Base-by-base conservation (phyloP, 2,113 vertebrate genomes). In the Sylvicapra grimmia region DNA sequence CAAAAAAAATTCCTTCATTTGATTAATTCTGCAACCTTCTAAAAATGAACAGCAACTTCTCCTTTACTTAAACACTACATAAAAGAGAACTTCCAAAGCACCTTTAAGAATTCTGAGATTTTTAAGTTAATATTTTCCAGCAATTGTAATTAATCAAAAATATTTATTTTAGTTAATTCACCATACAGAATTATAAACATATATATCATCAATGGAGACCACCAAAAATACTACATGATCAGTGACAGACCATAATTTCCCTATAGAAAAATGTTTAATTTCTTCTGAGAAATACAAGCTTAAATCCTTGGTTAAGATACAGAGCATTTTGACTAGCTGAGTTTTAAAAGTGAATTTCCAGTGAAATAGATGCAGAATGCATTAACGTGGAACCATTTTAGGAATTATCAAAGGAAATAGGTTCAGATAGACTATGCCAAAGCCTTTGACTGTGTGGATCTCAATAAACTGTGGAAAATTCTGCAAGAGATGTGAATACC, bases 261-360 rank as follows among this genome's bases (percentile, higher is more conserved):
- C 36, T 49, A 29, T 8, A 47, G 31, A 86, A 19, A 77, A 89
- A 94, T 63, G 36, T 6, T 89, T 53, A 80, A 56, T 51, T 89
- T 96, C 31, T 90, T 80, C 61, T 80, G 44, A 96, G 36, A 90
- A 93, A 90, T 90, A 90, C 53, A n/a, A 96, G 13, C 9, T 86
- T 94, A 49, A 65, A 40, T 79, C 29, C 15, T 49, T 58, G 16
- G 21, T 31, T 86, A 86, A 79, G 47, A 85, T 25, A 65, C 36
- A 49, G 15, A 96, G 10, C 9, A 40, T 89, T 51, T 33, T 83
- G 40, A 29, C 10, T 16, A 94, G 10, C 18, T 59, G n/a, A 16
- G 25, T 91, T 91, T 31, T 31, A 44, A 31, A 80, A 87, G 49
- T 13, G 13, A 95, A 92, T 36, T 23, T 87, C 31, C 49, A 82